These are phyloP conservation scores for Homalodisca vitripennis DNA, from an alignment of 1,140 invertebrate genomes.

Conservation along the genomic window DNA sequence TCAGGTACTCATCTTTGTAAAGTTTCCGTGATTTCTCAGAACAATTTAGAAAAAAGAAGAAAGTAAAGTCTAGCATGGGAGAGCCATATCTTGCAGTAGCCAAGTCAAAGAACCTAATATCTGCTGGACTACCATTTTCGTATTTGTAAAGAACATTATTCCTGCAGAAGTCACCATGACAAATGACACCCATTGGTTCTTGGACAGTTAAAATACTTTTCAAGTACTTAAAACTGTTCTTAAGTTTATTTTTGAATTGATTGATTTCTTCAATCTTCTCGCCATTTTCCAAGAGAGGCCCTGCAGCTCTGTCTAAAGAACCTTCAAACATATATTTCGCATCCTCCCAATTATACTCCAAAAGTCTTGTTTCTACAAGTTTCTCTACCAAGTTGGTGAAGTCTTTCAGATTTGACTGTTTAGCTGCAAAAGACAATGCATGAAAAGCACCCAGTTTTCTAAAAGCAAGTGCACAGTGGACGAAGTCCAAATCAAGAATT, in stretches of 20 bases:
- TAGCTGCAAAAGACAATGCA: slow-evolving; percentile 45
- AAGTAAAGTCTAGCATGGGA: slow-evolving; percentile 48
- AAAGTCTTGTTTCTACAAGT: slow-evolving; percentile 38
- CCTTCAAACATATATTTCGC: neutral
- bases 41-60: slow-evolving; percentile 48
- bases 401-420: slow-evolving; percentile 39
- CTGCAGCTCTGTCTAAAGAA: slow-evolving; percentile 22
- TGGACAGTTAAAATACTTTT: neutral
- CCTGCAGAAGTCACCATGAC: slow-evolving; percentile 57
- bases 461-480: slow-evolving; percentile 44
- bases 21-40: slow-evolving; percentile 35
- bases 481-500: slow-evolving; percentile 36
- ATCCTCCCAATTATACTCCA: neutral
- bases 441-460: slow-evolving; percentile 49
- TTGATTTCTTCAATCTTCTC: neutral
- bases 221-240: neutral
- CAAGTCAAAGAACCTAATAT: slow-evolving; percentile 50
- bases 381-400: slow-evolving; percentile 42
- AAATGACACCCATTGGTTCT: slow-evolving; percentile 50
- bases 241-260: neutral
- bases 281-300: neutral
- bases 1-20: slow-evolving; percentile 43
- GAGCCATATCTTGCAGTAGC: slow-evolving; percentile 45
- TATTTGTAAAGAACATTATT: slow-evolving; percentile 56
- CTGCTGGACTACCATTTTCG: slow-evolving; percentile 33